Base-by-base conservation (phyloP, 2,888 invertebrate species). In the Limnephilus auricula region DNA sequence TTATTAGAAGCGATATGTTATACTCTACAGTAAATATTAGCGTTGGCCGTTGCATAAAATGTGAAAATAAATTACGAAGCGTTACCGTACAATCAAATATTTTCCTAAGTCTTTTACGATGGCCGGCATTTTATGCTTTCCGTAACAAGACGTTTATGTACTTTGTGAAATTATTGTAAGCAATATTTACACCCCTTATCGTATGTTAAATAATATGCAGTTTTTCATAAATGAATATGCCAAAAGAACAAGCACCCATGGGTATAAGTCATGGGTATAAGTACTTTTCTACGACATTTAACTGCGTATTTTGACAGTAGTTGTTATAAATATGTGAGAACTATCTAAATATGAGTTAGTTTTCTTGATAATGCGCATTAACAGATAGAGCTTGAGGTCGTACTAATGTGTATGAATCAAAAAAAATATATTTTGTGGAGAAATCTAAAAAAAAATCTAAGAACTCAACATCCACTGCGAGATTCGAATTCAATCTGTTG, bases 51-150 rank as follows among this genome's bases (percentile, higher is more conserved):
- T 65, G n/a, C 25, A 65, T 65, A 65, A 65, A 65, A 65, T 65
- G 65, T 65, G 65, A 65, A 65, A n/a, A 65, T 65, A 65, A 25
- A 65, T 25, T 65, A 65, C 65, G 65, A 65, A 65, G 65, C 65
- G 65, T 65, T 65, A 65, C 65, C 65, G 65, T n/a, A 65, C 65
- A 65, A 65, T 65, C 65, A 65, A 65, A 65, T 65, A 65, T 65
- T 65, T 65, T 65, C 65, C 65, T 2, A 25, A 65, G 65, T 65
- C 65, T 65, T 50, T 50, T 65, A 65, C 25, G 65, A 25, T 65
- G 65, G 65, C 65, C n/a, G 65, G 65, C 65, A 65, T 65, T 65
- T 65, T 65, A 65, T 65, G 25, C 65, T 65, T 65, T 65, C 25
- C 65, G 25, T 65, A 65, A 65, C 25, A 25, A 65, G 25, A 65